Percentiles rank a stretch among this genome's conserved stretches.
Evolutionary conservation across 1,140 invertebrate species (phyloP).

Genomic region (Chelonus insularis): DNA sequence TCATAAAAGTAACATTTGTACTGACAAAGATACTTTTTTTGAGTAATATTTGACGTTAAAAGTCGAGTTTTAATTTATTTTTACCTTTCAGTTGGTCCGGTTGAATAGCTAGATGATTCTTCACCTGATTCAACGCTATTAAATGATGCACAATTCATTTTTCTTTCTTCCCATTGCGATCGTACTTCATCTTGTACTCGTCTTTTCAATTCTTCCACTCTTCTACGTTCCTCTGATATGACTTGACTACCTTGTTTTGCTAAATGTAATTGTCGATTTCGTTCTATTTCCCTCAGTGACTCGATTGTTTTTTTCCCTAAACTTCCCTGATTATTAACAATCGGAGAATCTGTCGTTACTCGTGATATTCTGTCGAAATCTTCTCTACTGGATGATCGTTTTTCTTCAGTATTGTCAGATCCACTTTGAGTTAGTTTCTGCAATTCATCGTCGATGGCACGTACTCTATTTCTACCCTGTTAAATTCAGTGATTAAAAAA

Average conservation of each 20-base stretch:
- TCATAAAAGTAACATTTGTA: background rate
- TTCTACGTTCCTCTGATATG: conserved; percentile 85
- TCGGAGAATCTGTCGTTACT: conserved; percentile 79
- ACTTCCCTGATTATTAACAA: conserved; percentile 69
- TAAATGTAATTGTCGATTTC: conserved; percentile 82
- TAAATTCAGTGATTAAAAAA: too few relatives aligned
- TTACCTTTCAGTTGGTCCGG: conserved; percentile 69
- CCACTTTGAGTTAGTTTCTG: conserved; percentile 62
- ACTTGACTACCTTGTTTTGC: conserved; percentile 90
- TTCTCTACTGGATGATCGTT: conserved; percentile 73
- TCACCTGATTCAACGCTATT: conserved; percentile 71
- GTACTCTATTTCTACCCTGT: conserved; percentile 62
- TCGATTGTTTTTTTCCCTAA: conserved; percentile 83
- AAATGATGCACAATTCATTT: conserved; percentile 70
- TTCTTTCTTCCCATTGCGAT: conserved; percentile 79
- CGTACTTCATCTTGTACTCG: conserved; percentile 86
- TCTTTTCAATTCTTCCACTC: conserved; percentile 83
- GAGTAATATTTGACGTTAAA: too few relatives aligned
- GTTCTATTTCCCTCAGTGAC: conserved; percentile 86
- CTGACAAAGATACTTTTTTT: background rate
- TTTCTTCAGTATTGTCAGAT: conserved; percentile 60
- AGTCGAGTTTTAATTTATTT: conserved; percentile 28
- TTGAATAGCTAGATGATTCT: conserved; percentile 68
- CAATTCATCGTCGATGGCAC: conserved; percentile 65
- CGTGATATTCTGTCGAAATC: conserved; percentile 85